Evolutionary conservation across 2,797 vertebrate genomes (phyloP).

Genomic region (Otolemur crassicaudatus): DNA sequence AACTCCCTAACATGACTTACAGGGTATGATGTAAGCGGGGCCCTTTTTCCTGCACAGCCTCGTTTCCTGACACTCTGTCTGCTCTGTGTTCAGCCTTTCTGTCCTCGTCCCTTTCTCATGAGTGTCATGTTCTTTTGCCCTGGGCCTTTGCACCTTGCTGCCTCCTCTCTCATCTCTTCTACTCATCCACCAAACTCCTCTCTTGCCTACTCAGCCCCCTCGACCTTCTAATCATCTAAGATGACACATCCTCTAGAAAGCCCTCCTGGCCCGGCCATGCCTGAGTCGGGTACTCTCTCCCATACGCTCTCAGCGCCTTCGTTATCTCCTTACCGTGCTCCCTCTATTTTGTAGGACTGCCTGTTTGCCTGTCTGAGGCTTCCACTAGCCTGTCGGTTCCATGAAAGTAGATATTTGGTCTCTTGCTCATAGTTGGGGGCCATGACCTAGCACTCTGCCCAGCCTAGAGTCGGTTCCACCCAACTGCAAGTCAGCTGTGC

Average conservation of each 20-base stretch:
- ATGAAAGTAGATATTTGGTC: not conserved
- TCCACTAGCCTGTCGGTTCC: not conserved
- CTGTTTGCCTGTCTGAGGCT: not conserved
- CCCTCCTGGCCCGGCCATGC: not conserved
- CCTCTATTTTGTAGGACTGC: not conserved
- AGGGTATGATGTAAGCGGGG: not conserved
- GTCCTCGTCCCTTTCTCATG: not conserved
- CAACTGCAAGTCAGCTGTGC: not conserved
- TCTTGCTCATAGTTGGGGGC: not conserved
- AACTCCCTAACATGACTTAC: not conserved
- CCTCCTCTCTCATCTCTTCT: not conserved
- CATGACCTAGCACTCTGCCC: not conserved
- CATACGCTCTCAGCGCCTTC: not conserved
- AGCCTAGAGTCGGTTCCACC: not conserved
- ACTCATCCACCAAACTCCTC: not conserved
- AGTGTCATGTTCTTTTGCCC: not conserved
- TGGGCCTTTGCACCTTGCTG: not conserved
- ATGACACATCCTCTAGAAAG: not conserved
- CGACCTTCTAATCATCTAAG: not conserved
- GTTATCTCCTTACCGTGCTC: not conserved
- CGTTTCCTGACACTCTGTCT: not conserved
- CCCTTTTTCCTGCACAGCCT: not conserved
- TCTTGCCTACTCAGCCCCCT: not conserved
- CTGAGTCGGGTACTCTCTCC: not conserved
- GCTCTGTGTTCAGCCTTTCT: not conserved